These are phyloP conservation scores for Enchytraeus crypticus DNA, from an alignment of 2,888 invertebrate species.

Conservation along the genomic window DNA sequence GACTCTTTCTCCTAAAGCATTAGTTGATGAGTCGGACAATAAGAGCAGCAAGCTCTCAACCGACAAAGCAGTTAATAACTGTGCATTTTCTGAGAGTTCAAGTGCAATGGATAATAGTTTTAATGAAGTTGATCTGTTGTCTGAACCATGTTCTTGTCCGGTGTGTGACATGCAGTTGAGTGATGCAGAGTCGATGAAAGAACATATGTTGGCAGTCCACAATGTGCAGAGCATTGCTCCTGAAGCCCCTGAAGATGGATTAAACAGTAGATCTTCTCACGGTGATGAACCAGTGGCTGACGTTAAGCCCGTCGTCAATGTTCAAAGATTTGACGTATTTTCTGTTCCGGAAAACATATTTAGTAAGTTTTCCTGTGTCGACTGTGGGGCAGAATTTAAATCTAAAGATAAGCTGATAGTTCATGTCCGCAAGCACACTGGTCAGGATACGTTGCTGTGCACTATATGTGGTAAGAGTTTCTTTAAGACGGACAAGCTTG, in stretches of 20 bases:
- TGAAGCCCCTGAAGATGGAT: not conserved
- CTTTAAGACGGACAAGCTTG: slow-evolving; percentile 1
- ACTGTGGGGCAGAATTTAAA: not conserved
- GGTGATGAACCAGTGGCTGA: no score
- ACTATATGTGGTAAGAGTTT: slow-evolving; percentile 4
- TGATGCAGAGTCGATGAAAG: not conserved
- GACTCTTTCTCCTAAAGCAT: no score
- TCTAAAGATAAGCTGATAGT: not conserved
- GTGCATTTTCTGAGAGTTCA: no score
- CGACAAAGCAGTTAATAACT: not conserved
- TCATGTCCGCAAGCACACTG: slow-evolving; percentile 9
- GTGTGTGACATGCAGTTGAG: not conserved
- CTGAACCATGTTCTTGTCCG: not conserved
- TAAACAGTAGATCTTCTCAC: no score
- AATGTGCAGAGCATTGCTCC: not conserved
- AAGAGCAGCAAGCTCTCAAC: not conserved
- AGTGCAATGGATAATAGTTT: no score
- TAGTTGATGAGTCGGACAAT: not conserved
- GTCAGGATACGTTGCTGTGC: not conserved
- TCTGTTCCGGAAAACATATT: not conserved
- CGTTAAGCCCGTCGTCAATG: no score
- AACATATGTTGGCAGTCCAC: not conserved
- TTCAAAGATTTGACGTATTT: not conserved
- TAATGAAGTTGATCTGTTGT: no score
- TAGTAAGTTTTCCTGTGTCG: not conserved